Conservation (phyloP, 2,888 invertebrate genomes). For the Camponotus fellah region DNA sequence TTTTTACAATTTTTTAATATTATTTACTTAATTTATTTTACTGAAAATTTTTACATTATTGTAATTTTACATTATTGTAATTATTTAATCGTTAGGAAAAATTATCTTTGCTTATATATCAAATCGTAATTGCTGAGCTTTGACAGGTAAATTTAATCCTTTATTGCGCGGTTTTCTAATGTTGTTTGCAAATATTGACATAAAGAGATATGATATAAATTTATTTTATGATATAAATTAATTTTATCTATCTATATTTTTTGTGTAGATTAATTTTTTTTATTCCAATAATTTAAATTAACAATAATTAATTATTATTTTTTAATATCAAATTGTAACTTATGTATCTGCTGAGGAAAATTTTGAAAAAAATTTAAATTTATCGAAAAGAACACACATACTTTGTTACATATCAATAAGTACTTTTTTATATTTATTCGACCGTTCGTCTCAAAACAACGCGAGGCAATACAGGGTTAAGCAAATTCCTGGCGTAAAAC, state of each 20-base stretch:
- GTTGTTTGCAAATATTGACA: neutral
- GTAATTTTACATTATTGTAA: neutral
- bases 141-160: neutral
- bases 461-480: slow-evolving; percentile 40
- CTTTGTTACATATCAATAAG: slow-evolving; percentile 6
- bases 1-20: neutral
- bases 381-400: neutral
- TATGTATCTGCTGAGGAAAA: neutral
- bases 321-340: neutral
- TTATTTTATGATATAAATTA: neutral
- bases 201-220: neutral
- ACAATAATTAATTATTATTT: neutral
- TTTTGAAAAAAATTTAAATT: neutral
- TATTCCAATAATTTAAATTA: neutral
- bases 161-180: neutral
- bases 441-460: slow-evolving; percentile 9
- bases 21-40: neutral
- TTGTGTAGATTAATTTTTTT: neutral
- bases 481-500: slow-evolving; percentile 38
- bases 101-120: neutral
- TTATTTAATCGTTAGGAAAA: neutral
- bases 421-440: slow-evolving; percentile 24
- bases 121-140: neutral
- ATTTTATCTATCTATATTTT: neutral
- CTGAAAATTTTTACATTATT: neutral